Evolutionary conservation across 2,888 invertebrate genomes (phyloP).

Genomic region (Criorhina ranunculi): DNA sequence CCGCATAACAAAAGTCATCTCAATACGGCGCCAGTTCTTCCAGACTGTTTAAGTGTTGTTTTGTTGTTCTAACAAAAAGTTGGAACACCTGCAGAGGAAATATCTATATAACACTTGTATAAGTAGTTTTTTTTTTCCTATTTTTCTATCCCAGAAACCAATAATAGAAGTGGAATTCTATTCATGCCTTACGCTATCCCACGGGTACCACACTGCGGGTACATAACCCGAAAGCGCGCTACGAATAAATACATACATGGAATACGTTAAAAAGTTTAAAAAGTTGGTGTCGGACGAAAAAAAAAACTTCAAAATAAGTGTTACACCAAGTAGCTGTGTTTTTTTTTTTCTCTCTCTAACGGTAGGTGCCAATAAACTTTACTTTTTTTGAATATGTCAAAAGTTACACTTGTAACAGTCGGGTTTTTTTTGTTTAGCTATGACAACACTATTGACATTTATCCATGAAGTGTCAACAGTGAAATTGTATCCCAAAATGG

Average conservation of each 20-base stretch:
- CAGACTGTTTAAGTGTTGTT: conserved; percentile 74
- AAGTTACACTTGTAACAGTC: neutral
- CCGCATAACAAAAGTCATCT: conserved; percentile 49
- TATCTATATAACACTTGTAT: conserved; percentile 46
- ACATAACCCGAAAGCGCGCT: conserved; percentile 57
- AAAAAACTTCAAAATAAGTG: conserved; percentile 46
- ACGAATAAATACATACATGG: neutral
- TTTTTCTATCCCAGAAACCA: conserved; percentile 38
- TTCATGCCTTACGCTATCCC: conserved; percentile 52
- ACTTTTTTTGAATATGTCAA: neutral
- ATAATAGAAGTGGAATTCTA: conserved; percentile 62
- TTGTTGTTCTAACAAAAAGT: conserved; percentile 53
- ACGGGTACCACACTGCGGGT: conserved; percentile 51
- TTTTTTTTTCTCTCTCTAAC: neutral
- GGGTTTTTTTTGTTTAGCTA: too few species aligned
- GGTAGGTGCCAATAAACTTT: conserved; percentile 3
- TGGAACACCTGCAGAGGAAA: conserved; percentile 68
- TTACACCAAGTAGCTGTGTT: conserved; percentile 36
- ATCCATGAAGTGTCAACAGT: neutral
- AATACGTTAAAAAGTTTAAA: conserved; percentile 8
- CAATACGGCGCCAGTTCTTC: conserved; percentile 69
- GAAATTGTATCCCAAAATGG: too few species aligned
- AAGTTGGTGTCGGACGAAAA: conserved; percentile 22
- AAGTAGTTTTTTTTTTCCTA: conserved; percentile 37
- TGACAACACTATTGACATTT: neutral